phyloP scores from a whole-genome alignment of 2,797 vertebrate genomes.

The Sciaenops ocellatus region DNA sequence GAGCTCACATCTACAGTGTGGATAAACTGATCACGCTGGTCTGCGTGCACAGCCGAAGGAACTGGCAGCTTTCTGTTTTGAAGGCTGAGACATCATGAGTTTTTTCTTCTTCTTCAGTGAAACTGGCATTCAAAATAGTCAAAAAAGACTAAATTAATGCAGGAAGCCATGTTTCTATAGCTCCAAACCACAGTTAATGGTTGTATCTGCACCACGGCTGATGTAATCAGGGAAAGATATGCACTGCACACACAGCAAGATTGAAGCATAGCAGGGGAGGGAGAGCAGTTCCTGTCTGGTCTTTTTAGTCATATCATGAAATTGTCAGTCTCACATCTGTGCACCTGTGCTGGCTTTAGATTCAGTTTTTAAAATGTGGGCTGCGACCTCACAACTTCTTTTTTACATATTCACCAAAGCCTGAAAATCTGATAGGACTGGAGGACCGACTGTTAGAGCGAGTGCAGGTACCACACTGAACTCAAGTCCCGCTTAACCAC shows the following conservation, averaged over 20 bases:
- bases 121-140: conserved; percentile 30
- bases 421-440: conserved; percentile 10
- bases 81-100: conserved; percentile 2
- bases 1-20: conserved; percentile 33
- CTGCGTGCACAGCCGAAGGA: conserved; percentile 12
- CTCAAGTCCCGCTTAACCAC: neutral
- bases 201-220: conserved; percentile 57
- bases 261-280: conserved; percentile 47
- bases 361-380: conserved; percentile 35
- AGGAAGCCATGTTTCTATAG: conserved; percentile 45
- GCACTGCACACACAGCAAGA: conserved; percentile 58
- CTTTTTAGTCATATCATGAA: conserved; percentile 51
- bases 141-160: conserved; percentile 54
- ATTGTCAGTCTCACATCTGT: conserved; percentile 59
- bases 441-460: conserved; percentile 4
- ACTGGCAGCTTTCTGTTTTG: conserved; percentile 23
- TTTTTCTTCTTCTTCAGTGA: conserved; percentile 13
- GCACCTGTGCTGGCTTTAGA: conserved; percentile 49
- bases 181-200: conserved; percentile 56
- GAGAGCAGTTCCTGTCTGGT: conserved; percentile 37
- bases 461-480: conserved; percentile 4
- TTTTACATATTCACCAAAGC: conserved; percentile 39
- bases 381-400: conserved; percentile 20
- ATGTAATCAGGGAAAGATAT: conserved; percentile 65
- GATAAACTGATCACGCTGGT: conserved; percentile 31